These are phyloP conservation scores for Nycticorax nycticorax DNA, from an alignment of 2,113 vertebrate species.

Conservation along the genomic window DNA sequence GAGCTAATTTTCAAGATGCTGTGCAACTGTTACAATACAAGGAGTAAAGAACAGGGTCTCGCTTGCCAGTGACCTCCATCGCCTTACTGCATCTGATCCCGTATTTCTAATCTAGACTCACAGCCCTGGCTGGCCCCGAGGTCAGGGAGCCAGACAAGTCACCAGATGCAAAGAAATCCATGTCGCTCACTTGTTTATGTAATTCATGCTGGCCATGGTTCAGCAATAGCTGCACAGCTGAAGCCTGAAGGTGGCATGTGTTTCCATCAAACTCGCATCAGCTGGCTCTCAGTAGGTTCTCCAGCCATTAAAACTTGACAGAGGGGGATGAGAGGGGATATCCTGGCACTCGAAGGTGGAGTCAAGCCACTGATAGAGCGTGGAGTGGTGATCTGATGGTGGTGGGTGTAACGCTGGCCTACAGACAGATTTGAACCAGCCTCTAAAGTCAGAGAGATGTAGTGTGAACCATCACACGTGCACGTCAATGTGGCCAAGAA, in stretches of 20 bases:
- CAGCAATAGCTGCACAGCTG: background rate
- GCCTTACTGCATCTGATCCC: background rate
- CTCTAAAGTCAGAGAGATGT: background rate
- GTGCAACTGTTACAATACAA: background rate
- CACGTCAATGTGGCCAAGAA: background rate
- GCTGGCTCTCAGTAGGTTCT: background rate
- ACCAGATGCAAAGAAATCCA: background rate
- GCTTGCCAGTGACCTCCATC: background rate
- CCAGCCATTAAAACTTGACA: background rate
- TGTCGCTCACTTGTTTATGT: background rate
- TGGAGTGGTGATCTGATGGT: background rate
- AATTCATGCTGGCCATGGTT: background rate
- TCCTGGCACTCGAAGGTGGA: background rate
- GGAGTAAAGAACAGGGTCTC: background rate
- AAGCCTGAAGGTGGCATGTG: background rate
- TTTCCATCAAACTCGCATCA: background rate
- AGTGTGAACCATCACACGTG: background rate
- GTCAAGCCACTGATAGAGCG: background rate
- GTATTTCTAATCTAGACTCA: fast-evolving
- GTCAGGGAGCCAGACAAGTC: background rate
- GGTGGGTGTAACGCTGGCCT: background rate
- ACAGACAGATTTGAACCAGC: background rate
- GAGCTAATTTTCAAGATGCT: background rate
- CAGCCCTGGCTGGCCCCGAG: background rate
- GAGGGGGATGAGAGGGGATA: background rate